Conservation (phyloP, 1,140 invertebrate genomes). For the Megalopta genalis region DNA sequence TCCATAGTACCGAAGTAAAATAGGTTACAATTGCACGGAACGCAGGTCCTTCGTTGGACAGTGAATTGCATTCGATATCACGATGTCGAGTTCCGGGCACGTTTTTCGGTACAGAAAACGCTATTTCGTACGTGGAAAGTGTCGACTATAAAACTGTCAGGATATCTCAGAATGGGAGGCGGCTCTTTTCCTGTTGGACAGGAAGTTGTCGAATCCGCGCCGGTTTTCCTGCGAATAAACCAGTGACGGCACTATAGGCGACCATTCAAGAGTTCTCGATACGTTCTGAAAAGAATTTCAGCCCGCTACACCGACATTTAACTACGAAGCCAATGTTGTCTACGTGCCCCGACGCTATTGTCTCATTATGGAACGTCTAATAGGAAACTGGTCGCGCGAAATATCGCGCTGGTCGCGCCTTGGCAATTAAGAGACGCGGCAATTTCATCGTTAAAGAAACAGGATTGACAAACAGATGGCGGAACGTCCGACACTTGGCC, state of each 20-base stretch:
- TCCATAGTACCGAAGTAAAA: constrained; percentile 45
- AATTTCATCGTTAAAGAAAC: too few relatives aligned
- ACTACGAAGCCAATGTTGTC: too few relatives aligned
- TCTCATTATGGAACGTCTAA: too few relatives aligned
- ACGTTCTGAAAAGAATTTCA: background rate
- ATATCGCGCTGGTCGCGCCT: too few relatives aligned
- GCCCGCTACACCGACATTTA: too few relatives aligned
- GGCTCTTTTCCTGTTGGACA: constrained; percentile 57
- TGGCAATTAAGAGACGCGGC: too few relatives aligned
- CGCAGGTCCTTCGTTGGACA: constrained; percentile 54
- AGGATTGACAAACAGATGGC: too few relatives aligned
- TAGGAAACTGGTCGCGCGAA: too few relatives aligned
- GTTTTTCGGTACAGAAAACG: constrained; percentile 56
- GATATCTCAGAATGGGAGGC: constrained; percentile 61
- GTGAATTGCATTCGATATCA: constrained; percentile 62
- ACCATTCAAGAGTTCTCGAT: background rate
- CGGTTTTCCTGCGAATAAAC: constrained; percentile 34
- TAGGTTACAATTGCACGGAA: constrained; percentile 58
- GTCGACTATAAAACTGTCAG: constrained; percentile 62
- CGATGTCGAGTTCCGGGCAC: constrained; percentile 58
- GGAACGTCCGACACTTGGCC: too few relatives aligned
- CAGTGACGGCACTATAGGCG: background rate
- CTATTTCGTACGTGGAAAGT: constrained; percentile 64
- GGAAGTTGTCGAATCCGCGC: constrained; percentile 57
- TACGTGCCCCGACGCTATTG: too few relatives aligned